Conservation (phyloP, 2,797 vertebrate genomes). For the Bucorvus abyssinicus region DNA sequence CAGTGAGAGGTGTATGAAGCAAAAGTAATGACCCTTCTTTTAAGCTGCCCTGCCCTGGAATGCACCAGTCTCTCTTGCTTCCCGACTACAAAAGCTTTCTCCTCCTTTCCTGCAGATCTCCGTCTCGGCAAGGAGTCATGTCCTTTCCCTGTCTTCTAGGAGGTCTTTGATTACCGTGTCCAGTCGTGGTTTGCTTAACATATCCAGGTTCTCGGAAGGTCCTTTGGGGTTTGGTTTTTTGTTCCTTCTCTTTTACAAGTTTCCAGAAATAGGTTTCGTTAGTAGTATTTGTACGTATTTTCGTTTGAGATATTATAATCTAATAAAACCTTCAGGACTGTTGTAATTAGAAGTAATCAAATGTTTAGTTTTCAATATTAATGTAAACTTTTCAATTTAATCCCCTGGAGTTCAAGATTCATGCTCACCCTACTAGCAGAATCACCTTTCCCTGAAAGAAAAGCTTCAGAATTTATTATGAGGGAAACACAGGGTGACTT, state of each 20-base stretch:
- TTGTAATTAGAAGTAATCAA: neutral
- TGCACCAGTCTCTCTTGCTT: neutral
- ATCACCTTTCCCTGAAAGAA: neutral
- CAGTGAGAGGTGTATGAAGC: neutral
- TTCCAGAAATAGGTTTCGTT: neutral
- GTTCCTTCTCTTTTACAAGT: neutral
- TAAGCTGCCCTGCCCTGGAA: neutral
- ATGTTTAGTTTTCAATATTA: neutral
- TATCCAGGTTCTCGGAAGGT: neutral
- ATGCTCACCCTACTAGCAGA: neutral
- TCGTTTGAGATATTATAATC: neutral
- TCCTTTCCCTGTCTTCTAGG: neutral
- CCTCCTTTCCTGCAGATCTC: neutral
- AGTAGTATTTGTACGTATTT: neutral
- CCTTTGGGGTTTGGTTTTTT: neutral
- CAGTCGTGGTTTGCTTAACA: neutral
- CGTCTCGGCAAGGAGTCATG: neutral
- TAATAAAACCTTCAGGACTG: neutral
- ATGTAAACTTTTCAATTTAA: neutral
- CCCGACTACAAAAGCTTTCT: neutral
- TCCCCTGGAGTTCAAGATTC: neutral
- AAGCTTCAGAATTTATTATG: neutral
- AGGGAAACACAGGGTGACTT: neutral
- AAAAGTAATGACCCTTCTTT: neutral
- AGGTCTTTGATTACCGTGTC: neutral